Base-by-base conservation (phyloP, 2,888 invertebrate species). In the Allacma fusca region DNA sequence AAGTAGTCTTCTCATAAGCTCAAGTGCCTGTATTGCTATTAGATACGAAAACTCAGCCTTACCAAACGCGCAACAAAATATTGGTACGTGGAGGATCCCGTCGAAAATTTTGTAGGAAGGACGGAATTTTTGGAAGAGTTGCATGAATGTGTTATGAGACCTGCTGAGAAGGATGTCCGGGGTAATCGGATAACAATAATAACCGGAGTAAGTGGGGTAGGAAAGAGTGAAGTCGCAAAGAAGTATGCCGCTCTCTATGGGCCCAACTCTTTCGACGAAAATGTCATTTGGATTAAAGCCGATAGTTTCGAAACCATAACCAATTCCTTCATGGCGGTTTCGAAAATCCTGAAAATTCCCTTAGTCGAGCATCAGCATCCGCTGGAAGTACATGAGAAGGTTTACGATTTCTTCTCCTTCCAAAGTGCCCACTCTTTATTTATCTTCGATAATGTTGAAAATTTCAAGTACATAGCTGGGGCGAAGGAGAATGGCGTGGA, bases 161-260 rank as follows among this genome's bases (percentile, higher is more conserved):
- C 59, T 13, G n/a, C n/a, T 59, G 23, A 59, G 12, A 23, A 23
- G 7, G 59, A 59, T 59, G n/a, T 59, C 19, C 59, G 59, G 19
- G 59, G 59, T 7, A 59, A n/a, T 59, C 19, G 59, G 12, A 59
- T 59, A 7, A 59, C 59, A n/a, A 59, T 59, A 7, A 7, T 59
- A 7, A 59, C 19, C 7, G 59, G 59, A 7, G 5, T 23, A n/a
- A 59, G 59, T 7, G 59, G 59, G 7, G 19, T 59, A 7, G 59
- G 59, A n/a, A 59, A 59, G 59, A 59, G 59, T 59, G n/a, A 59
- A 59, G 59, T 59, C 12, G 59, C 59, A n/a, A 59, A 59, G 59
- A 7, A 59, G 19, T 59, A 21, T 59, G 59, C 59, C 5, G 5
- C 7, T 21, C 7, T 59, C 59, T 59, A 59, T 23, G 12, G 59